phyloP scores from a whole-genome alignment of 2,888 invertebrate species.

The Megastigmus dorsalis region DNA sequence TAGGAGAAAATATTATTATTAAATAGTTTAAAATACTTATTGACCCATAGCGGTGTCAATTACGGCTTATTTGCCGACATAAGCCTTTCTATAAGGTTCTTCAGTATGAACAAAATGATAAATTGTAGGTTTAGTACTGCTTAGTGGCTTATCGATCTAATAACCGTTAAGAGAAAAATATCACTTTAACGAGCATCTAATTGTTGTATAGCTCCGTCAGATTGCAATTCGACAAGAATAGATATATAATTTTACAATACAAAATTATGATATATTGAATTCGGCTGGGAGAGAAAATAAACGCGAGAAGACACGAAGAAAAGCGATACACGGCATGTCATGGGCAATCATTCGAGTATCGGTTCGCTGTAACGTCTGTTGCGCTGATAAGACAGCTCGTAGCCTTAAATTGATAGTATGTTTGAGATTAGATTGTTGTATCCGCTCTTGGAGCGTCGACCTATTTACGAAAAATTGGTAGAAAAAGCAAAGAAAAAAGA shows the following conservation, averaged over 20 bases:
- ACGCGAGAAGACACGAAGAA: background rate
- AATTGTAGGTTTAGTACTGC: slow-evolving; percentile 31
- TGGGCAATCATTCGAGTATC: background rate
- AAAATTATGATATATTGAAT: background rate
- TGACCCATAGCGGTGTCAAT: slow-evolving; percentile 19
- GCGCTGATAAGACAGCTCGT: background rate
- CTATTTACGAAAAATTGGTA: background rate
- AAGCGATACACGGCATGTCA: background rate
- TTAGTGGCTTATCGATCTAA: slow-evolving; percentile 41
- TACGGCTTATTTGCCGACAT: slow-evolving; percentile 25
- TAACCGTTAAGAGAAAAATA: slow-evolving; percentile 32
- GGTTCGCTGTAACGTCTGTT: slow-evolving; percentile 11
- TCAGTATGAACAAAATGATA: slow-evolving; percentile 19
- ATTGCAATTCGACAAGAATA: slow-evolving; percentile 19
- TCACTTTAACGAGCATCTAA: slow-evolving; percentile 16
- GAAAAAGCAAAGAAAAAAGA: background rate
- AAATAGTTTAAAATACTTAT: slow-evolving; percentile 1
- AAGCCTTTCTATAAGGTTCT: slow-evolving; percentile 24
- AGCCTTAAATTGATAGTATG: slow-evolving; percentile 11
- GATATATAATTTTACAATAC: no score
- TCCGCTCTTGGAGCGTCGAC: slow-evolving; percentile 2
- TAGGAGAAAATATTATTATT: slow-evolving; percentile 1
- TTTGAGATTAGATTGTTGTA: slow-evolving; percentile 21
- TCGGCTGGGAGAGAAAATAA: background rate
- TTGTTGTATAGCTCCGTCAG: slow-evolving; percentile 9